phyloP scores from a whole-genome alignment of 2,113 vertebrate species.

The Nanorana parkeri region DNA sequence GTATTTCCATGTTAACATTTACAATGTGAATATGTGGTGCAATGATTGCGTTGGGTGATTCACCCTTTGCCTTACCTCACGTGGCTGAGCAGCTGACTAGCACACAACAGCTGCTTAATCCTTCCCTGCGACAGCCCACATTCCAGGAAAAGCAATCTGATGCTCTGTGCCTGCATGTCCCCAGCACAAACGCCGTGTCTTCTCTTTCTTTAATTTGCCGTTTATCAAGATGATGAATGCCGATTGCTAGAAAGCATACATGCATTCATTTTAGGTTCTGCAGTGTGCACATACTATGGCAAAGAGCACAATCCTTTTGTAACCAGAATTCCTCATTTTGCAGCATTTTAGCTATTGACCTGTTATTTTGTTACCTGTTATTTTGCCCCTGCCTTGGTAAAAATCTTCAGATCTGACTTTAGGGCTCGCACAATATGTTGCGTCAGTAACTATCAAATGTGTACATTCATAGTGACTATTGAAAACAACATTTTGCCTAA shows the following conservation, averaged over 20 bases:
- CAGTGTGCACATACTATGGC: background rate
- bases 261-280: background rate
- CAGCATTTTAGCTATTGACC: too few species aligned
- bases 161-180: constrained; percentile 4
- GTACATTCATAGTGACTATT: too few species aligned
- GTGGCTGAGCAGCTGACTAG: constrained; percentile 63
- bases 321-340: too few species aligned
- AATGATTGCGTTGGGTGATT: constrained; percentile 61
- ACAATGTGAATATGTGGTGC: background rate
- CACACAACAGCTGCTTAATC: constrained; percentile 60
- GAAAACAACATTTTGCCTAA: too few species aligned
- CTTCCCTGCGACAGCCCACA: constrained; percentile 58
- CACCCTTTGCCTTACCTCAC: constrained; percentile 58
- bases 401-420: too few species aligned
- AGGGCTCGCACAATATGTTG: too few species aligned
- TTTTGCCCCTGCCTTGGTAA: too few species aligned
- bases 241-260: constrained; percentile 2
- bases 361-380: too few species aligned
- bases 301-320: too few species aligned
- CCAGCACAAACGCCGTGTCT: background rate
- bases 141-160: constrained; percentile 55
- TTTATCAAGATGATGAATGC: background rate
- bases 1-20: background rate
- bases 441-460: too few species aligned
- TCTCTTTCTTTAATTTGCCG: background rate